Evolutionary conservation across 2,113 vertebrate species (phyloP).

Genomic region (Apaloderma vittatum): DNA sequence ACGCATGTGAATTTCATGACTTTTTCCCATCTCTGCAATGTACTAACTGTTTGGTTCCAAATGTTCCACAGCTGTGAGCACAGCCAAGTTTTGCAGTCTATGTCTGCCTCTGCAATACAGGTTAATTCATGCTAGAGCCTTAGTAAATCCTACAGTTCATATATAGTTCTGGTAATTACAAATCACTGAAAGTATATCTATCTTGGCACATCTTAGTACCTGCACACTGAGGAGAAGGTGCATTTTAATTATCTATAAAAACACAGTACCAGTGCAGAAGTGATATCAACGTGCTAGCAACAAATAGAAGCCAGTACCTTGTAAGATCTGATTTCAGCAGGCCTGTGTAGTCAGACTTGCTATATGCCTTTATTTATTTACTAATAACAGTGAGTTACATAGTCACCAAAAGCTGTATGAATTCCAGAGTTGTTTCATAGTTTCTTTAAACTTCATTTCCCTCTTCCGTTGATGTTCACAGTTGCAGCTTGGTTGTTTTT

Average conservation of each 20-base stretch:
- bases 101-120: not conserved
- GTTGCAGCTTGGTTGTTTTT: not conserved
- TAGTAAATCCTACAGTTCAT: not conserved
- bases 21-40: constrained; percentile 8
- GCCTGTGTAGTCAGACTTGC: not conserved
- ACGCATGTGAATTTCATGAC: not conserved
- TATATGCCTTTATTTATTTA: not conserved
- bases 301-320: not conserved
- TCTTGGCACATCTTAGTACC: not conserved
- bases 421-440: not conserved
- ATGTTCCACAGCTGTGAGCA: not conserved
- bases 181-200: not conserved
- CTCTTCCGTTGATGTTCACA: not conserved
- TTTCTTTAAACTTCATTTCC: not conserved
- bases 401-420: not conserved
- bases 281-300: not conserved
- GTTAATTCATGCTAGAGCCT: not conserved
- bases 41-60: not conserved
- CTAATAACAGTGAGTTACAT: not conserved
- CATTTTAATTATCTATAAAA: constrained; percentile 8
- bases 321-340: not conserved
- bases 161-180: not conserved
- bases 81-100: not conserved
- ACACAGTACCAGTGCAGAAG: not conserved
- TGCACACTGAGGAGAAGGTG: not conserved